phyloP scores from a whole-genome alignment of 2,888 invertebrate genomes.

The Zhengitettix transpicula region DNA sequence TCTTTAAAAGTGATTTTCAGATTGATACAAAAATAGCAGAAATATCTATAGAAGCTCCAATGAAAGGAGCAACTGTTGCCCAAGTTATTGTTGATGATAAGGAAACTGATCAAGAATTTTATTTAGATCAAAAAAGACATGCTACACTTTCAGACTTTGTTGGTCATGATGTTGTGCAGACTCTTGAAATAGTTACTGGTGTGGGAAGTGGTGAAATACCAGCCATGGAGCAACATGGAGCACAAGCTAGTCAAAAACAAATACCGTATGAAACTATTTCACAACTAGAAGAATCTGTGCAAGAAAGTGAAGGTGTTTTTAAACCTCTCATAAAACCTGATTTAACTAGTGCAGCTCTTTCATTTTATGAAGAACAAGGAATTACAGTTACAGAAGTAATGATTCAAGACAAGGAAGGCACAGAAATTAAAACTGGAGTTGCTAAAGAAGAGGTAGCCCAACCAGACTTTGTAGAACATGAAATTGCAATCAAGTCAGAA shows the following conservation, averaged over 20 bases:
- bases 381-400: slow-evolving; percentile 23
- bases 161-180: slow-evolving; percentile 27
- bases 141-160: slow-evolving; percentile 21
- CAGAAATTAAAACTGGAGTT: slow-evolving; percentile 24
- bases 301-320: slow-evolving; percentile 21
- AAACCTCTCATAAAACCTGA: slow-evolving; percentile 15
- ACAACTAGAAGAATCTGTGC: slow-evolving; percentile 18
- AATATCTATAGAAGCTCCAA: slow-evolving; percentile 15
- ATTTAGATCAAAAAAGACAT: slow-evolving; percentile 13
- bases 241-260: slow-evolving; percentile 21
- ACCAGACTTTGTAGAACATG: slow-evolving; percentile 26
- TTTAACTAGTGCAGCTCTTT: slow-evolving; percentile 15
- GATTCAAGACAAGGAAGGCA: slow-evolving; percentile 15
- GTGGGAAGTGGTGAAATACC: slow-evolving; percentile 12
- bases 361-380: slow-evolving; percentile 19
- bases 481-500: slow-evolving; percentile 28
- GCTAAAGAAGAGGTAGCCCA: slow-evolving; percentile 29
- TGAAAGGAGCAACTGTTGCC: slow-evolving; percentile 17
- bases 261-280: slow-evolving; percentile 20
- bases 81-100: slow-evolving; percentile 18
- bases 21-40: slow-evolving; percentile 17
- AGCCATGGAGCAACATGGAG: slow-evolving; percentile 17
- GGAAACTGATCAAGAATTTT: slow-evolving; percentile 12
- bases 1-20: slow-evolving; percentile 20
- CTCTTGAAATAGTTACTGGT: slow-evolving; percentile 19